These are phyloP conservation scores for Channallabes apus DNA, from an alignment of 2,797 vertebrate genomes.

Conservation along the genomic window DNA sequence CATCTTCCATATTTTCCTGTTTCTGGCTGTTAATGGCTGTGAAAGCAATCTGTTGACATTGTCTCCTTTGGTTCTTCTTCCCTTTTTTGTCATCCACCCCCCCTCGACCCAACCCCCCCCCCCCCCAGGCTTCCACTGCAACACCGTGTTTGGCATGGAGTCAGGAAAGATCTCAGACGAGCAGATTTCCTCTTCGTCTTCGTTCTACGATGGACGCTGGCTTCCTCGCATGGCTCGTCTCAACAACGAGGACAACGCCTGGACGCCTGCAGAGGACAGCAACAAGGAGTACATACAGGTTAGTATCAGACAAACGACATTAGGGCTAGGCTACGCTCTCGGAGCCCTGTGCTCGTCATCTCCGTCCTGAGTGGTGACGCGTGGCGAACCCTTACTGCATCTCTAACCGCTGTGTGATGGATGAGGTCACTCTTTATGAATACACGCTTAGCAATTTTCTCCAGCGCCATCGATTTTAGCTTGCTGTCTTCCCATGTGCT, in stretches of 20 bases:
- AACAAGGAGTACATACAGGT: constrained; percentile 88
- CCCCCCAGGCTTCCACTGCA: constrained; percentile 77
- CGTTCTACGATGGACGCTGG: constrained; percentile 80
- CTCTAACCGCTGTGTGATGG: constrained; percentile 64
- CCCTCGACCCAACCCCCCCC: not conserved
- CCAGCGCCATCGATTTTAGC: constrained; percentile 71
- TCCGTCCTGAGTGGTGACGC: constrained; percentile 38
- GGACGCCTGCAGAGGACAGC: constrained; percentile 84
- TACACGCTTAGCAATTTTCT: constrained; percentile 62
- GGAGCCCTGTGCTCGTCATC: constrained; percentile 40
- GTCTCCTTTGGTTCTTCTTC: not conserved
- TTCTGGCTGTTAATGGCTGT: not conserved
- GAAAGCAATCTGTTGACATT: constrained; percentile 28
- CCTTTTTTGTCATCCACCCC: not conserved
- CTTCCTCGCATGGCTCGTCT: constrained; percentile 83
- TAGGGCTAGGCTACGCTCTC: constrained; percentile 26
- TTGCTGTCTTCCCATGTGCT: constrained; percentile 42
- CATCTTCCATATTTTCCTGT: constrained; percentile 54
- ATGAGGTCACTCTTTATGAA: constrained; percentile 70
- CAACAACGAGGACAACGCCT: constrained; percentile 84
- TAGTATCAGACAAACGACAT: constrained; percentile 19
- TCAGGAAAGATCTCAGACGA: constrained; percentile 84
- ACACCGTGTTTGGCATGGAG: constrained; percentile 82
- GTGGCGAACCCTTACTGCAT: constrained; percentile 35
- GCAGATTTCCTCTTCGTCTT: constrained; percentile 80